A percentile compares a stretch with the other conserved stretches of the same genome.
phyloP scores from a whole-genome alignment of 2,113 vertebrate species.

The Physeter macrocephalus region DNA sequence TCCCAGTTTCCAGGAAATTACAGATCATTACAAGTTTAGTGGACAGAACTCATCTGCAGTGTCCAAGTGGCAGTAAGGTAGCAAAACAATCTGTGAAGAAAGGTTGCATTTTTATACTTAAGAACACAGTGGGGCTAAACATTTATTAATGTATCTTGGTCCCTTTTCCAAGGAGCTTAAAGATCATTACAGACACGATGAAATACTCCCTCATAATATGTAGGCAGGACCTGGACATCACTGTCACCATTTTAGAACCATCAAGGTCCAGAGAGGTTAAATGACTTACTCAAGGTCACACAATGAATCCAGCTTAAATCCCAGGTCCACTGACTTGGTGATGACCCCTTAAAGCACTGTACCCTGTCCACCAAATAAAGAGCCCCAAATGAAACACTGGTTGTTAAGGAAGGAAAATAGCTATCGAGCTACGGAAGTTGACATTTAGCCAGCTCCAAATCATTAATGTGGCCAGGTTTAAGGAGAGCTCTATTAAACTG shows the following conservation, averaged over 20 bases:
- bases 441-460: constrained; percentile 74
- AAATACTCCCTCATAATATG: constrained; percentile 7
- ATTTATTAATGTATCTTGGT: neutral
- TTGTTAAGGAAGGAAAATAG: constrained; percentile 50
- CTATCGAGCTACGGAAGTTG: constrained; percentile 66
- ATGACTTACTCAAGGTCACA: constrained; percentile 51
- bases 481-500: constrained; percentile 78
- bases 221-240: neutral
- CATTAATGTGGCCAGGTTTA: constrained; percentile 79
- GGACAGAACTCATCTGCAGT: neutral
- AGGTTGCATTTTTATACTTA: neutral
- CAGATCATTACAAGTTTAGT: neutral
- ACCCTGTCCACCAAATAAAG: constrained; percentile 27
- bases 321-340: constrained; percentile 20
- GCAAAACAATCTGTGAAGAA: neutral
- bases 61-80: neutral
- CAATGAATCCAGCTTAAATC: neutral
- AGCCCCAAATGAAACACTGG: constrained; percentile 24
- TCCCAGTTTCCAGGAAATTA: neutral
- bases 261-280: constrained; percentile 52
- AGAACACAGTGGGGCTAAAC: neutral
- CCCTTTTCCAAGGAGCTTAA: neutral
- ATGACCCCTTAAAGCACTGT: constrained; percentile 20
- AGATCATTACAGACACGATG: neutral
- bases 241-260: constrained; percentile 9